These are phyloP conservation scores for Leucophenga varia DNA, from an alignment of 1,140 invertebrate genomes.

Conservation along the genomic window DNA sequence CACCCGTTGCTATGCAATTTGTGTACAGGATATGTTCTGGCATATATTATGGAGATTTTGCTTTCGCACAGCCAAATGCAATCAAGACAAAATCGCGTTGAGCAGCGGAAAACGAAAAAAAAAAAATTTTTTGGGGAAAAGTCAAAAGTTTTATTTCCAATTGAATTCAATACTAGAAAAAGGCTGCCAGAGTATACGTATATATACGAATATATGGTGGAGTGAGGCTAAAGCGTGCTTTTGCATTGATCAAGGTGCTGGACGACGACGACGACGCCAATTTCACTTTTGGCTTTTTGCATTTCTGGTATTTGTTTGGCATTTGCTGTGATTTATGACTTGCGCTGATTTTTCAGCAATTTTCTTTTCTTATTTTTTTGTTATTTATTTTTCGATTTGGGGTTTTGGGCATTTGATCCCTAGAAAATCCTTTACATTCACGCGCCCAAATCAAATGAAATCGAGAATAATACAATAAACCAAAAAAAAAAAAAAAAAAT, in stretches of 20 bases:
- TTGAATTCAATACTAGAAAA: not conserved
- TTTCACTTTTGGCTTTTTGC: conserved; percentile 3
- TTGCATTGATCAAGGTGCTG: conserved; percentile 51
- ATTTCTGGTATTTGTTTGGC: conserved; percentile 23
- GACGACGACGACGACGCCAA: too few relatives aligned
- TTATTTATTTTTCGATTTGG: conserved; percentile 10
- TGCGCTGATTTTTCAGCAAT: conserved; percentile 13
- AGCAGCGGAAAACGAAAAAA: too few relatives aligned
- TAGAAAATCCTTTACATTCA: conserved; percentile 21
- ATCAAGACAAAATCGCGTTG: too few relatives aligned
- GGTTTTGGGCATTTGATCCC: too few relatives aligned
- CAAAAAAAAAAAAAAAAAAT: too few relatives aligned
- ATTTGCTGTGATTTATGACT: conserved; percentile 44
- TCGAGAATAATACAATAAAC: not conserved
- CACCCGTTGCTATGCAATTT: conserved; percentile 40
- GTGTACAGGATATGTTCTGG: conserved; percentile 53
- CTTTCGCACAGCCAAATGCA: too few relatives aligned
- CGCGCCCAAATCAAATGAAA: conserved; percentile 32
- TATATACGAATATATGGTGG: too few relatives aligned
- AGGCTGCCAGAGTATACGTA: too few relatives aligned
- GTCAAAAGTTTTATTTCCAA: conserved; percentile 22
- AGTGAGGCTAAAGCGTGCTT: conserved; percentile 34
- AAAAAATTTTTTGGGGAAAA: conserved; percentile 3
- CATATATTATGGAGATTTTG: conserved; percentile 55
- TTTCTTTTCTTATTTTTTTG: conserved; percentile 28